Evolutionary conservation across 2,113 vertebrate species (phyloP).

Genomic region (Chamaetylas fuelleborni): DNA sequence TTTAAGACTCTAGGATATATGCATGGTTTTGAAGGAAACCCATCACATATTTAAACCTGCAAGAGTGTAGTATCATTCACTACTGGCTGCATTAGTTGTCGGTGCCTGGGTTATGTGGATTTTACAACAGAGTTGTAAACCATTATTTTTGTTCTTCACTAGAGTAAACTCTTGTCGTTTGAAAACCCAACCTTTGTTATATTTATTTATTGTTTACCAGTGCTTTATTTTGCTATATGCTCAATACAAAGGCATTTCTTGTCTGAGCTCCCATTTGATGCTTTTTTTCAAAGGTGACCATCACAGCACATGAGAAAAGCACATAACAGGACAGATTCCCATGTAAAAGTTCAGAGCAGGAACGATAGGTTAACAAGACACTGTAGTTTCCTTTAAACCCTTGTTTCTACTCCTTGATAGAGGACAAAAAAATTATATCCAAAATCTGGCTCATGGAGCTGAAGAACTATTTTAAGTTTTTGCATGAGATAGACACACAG

Average conservation of each 20-base stretch:
- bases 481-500: background rate
- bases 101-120: background rate
- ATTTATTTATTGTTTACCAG: background rate
- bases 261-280: background rate
- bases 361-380: accelerated
- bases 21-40: background rate
- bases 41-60: background rate
- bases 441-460: background rate
- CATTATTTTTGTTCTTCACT: background rate
- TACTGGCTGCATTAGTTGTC: background rate
- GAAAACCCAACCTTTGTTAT: accelerated
- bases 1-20: background rate
- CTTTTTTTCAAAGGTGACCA: background rate
- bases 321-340: background rate
- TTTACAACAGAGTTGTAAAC: background rate
- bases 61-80: background rate
- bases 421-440: background rate
- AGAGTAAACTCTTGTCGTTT: background rate
- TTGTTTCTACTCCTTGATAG: background rate
- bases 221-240: background rate
- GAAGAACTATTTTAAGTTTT: background rate
- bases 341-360: background rate
- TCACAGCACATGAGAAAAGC: background rate
- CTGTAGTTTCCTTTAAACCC: background rate
- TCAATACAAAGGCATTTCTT: background rate